phyloP scores from a whole-genome alignment of 2,888 invertebrate species.

The Thysanoteuthis rhombus region DNA sequence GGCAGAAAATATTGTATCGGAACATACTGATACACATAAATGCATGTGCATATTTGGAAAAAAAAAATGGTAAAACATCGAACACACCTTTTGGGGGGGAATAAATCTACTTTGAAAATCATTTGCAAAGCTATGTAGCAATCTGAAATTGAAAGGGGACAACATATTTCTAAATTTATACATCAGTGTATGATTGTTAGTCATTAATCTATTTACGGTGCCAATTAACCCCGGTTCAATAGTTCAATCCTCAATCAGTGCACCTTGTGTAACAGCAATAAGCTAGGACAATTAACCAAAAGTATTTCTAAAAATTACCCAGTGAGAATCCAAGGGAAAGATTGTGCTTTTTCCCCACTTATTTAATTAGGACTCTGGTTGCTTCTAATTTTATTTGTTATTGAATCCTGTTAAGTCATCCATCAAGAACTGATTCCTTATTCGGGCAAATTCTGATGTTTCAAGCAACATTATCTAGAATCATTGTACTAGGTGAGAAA shows the following conservation, averaged over 20 bases:
- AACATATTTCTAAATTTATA: conserved; percentile 12
- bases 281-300: background rate
- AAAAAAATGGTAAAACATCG: too few relatives aligned
- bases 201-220: background rate
- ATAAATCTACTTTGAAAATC: too few relatives aligned
- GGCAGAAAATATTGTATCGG: background rate
- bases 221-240: background rate
- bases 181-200: background rate
- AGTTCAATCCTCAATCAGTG: background rate
- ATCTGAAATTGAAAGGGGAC: background rate
- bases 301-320: background rate
- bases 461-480: background rate
- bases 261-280: background rate
- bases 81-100: too few relatives aligned
- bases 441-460: background rate
- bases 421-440: background rate
- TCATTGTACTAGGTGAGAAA: background rate
- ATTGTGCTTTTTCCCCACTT: background rate
- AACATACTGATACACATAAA: background rate
- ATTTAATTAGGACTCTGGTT: background rate
- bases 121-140: background rate
- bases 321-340: background rate
- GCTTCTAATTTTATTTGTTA: background rate
- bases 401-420: background rate
- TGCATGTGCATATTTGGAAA: background rate